Base-by-base conservation (phyloP, 2,888 invertebrate genomes). In the Polietes domitor region DNA sequence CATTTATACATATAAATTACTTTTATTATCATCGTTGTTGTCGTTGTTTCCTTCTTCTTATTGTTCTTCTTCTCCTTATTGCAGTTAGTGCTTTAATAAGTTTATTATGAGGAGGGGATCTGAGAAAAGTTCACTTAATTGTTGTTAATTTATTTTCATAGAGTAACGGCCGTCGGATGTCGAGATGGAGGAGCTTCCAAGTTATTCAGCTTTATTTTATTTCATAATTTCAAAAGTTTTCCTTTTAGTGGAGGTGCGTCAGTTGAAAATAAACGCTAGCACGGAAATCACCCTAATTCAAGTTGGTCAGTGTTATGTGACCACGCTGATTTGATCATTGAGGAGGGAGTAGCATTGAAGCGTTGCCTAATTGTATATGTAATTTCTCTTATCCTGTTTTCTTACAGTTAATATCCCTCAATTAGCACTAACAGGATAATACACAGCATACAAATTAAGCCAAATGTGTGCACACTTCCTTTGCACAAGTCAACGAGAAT, bases 141-240 rank as follows among this genome's bases (percentile, higher is more conserved):
- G 53, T n/a, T 53, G 53, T 19, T 21, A 53, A 53, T 53, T 19
- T 53, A 53, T 53, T 53, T 21, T 21, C 47, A 47, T 47, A n/a
- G 1, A 47, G 47, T 3, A 15, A 2, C n/a, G 2, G 47, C n/a
- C 47, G n/a, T 1, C n/a, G n/a, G n/a, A 47, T n/a, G n/a, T n/a
- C n/a, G n/a, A n/a, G n/a, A n/a, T n/a, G n/a, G n/a, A 1, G n/a
- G n/a, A 15, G 47, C 4, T 47, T n/a, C 47, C 2, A 7, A 15
- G 15, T 12, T 12, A 47, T n/a, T 47, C 47, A 4, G n/a, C 47
- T 5, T n/a, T 7, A 47, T 58, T 58, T 61, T 61, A 32, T 61
- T 24, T 15, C 61, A 61, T 61, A 61, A 61, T 61, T 61, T 61
- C n/a, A 26, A 61, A 61, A 61, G 61, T 61, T 61, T 61, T 6